Evolutionary conservation across 1,140 invertebrate species (phyloP), one percentile per base, ranked within the genome.

Genomic region (Notospermus geniculatus): DNA sequence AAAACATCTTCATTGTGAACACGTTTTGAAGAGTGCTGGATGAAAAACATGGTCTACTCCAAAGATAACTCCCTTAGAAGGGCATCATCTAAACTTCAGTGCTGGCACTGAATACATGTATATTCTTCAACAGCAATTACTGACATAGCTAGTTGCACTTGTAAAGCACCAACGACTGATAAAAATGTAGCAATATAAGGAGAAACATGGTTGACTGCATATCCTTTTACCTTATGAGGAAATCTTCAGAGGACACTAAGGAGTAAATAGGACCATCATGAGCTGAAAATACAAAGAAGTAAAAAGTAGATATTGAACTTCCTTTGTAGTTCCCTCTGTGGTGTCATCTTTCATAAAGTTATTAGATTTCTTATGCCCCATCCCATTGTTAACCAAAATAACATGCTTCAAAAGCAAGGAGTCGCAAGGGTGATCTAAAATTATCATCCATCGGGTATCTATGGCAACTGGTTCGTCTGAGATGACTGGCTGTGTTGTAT

Each of bases 231-330:
- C 76, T 77, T 36, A 94, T 84, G 1, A 93, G 79, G 77, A 89
- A 89, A 67, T 87, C 85, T 0, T 88, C 84, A 15, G 87, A 88
- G 11, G 87, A 85, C 1, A 83, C 77, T 71, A 95, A 82, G 77
- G 89, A 88, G 71, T 89, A 89, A 32, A 93, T 83, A 67, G 88
- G 85, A 66, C 69, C 68, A 60, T 86, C 82, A 60, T 83, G 80
- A 36, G 71, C 77, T 79, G 62, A 15, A 71, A 65, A 45, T 52
- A 67, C 11, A 59, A n/a, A 50, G 4, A 7, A 50, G n/a, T 7
- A 19, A 50, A 50, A 5, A 7, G 9, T 50, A 23, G n/a, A 23
- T 19, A 50, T 23, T 23, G 19, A 50, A n/a, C n/a, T 50, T 50
- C 5, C n/a, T n/a, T n/a, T n/a, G n/a, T n/a, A n/a, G n/a, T n/a